These are phyloP conservation scores for Zelleria hepariella DNA, from an alignment of 2,888 invertebrate species.

Conservation along the genomic window DNA sequence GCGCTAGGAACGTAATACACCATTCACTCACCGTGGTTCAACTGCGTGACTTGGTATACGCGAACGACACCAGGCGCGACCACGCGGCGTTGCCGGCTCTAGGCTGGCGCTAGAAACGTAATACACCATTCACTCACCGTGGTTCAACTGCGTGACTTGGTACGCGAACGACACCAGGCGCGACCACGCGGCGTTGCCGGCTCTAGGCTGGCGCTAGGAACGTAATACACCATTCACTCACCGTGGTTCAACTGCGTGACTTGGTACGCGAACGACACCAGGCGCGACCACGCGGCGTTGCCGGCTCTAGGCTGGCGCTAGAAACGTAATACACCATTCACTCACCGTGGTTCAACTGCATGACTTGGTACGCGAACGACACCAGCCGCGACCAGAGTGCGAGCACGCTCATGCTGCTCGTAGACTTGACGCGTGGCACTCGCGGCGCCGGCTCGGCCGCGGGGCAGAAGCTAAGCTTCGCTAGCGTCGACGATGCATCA, in stretches of 20 bases:
- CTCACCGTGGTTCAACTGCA: conserved; percentile 49
- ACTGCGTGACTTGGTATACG: conserved; percentile 47
- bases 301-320: too few relatives aligned
- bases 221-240: too few relatives aligned
- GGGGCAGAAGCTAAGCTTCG: too few relatives aligned
- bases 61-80: conserved; percentile 53
- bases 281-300: conserved; percentile 55
- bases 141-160: conserved; percentile 46
- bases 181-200: too few relatives aligned
- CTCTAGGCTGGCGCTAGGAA: too few relatives aligned
- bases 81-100: too few relatives aligned
- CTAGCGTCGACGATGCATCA: too few relatives aligned
- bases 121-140: too few relatives aligned
- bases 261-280: conserved; percentile 57
- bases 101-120: too few relatives aligned
- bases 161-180: conserved; percentile 55
- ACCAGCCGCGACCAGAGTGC: conserved; percentile 51
- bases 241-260: conserved; percentile 48
- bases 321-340: too few relatives aligned
- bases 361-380: conserved; percentile 50
- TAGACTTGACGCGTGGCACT: background rate
- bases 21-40: conserved; percentile 51
- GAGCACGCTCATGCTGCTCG: background rate
- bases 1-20: too few relatives aligned
- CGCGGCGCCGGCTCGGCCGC: background rate